A percentile compares a stretch with the other conserved stretches of the same genome.
phyloP scores from a whole-genome alignment of 1,140 invertebrate species.

The Phymorhynchus buccinoides region DNA sequence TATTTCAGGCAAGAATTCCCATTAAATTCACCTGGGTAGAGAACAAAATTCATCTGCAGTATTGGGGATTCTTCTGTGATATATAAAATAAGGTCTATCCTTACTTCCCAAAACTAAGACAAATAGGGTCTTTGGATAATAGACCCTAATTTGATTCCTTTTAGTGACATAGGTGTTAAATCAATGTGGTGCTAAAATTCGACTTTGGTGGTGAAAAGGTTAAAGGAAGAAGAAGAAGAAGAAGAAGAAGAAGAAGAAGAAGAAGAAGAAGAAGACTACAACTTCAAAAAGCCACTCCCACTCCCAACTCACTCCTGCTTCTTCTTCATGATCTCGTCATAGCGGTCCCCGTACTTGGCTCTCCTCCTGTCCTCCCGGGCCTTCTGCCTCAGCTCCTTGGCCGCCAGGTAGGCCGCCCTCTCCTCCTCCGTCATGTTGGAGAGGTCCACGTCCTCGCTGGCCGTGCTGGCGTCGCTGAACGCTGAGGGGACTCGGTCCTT shows the following conservation, averaged over 20 bases:
- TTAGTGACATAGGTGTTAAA: no score
- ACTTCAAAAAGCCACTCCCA: not conserved
- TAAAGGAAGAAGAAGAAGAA: not conserved
- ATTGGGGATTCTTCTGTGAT: no score
- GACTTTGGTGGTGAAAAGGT: no score
- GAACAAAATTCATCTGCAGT: no score
- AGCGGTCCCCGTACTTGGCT: constrained; percentile 65
- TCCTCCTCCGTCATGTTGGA: constrained; percentile 66
- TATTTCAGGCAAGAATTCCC: no score
- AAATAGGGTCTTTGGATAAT: no score
- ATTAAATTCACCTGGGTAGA: no score
- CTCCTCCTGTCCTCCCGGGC: constrained; percentile 54
- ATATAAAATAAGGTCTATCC: no score
- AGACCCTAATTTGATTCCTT: no score
- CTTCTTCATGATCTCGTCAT: constrained; percentile 63
- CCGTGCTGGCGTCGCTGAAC: constrained; percentile 55
- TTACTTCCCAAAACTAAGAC: no score
- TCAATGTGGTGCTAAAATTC: no score
- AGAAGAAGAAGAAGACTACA: constrained; percentile 6
- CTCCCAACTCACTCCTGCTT: constrained; percentile 50
- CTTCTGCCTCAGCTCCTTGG: constrained; percentile 46
- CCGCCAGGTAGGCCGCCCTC: constrained; percentile 55
- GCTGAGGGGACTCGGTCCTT: constrained; percentile 34
- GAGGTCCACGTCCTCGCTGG: constrained; percentile 55
- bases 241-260: not conserved